Evolutionary conservation across 2,888 invertebrate species (phyloP).

Genomic region (Eretmocerus hayati): DNA sequence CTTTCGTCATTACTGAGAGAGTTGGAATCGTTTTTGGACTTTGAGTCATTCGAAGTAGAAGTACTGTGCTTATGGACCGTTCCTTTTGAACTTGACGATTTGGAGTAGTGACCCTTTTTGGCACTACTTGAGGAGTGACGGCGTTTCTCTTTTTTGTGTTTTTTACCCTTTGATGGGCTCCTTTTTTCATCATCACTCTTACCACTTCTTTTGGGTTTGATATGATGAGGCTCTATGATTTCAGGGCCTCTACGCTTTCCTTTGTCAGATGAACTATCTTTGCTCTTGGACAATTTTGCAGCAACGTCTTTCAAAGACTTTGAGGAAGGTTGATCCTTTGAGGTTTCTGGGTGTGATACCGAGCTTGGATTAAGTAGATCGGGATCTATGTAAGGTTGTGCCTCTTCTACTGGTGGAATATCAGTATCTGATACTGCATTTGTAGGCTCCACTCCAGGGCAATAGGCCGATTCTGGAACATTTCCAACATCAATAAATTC

Average conservation of each 20-base stretch:
- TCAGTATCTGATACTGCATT: not conserved
- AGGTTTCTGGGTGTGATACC: not conserved
- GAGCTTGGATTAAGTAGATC: not conserved
- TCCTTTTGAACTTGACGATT: not conserved
- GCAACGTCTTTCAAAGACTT: not conserved
- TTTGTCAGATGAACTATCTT: not conserved
- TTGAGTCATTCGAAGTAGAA: not conserved
- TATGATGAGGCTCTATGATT: constrained; percentile 17
- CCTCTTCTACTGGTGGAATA: not conserved
- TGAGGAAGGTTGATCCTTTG: not conserved
- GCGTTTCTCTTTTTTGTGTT: not conserved
- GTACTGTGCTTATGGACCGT: constrained; percentile 24
- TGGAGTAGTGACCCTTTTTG: not conserved
- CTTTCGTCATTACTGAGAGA: not conserved
- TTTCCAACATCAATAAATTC: not conserved
- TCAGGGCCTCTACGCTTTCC: constrained; percentile 10
- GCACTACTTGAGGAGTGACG: too few relatives aligned
- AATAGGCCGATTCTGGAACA: not conserved
- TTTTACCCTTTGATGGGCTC: not conserved
- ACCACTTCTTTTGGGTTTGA: constrained; percentile 3
- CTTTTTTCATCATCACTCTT: not conserved
- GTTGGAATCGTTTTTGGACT: not conserved
- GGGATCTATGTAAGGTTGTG: not conserved
- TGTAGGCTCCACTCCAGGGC: not conserved
- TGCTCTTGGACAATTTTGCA: not conserved